Evolutionary conservation across 2,797 vertebrate species (phyloP), one percentile per base, ranked within the genome.

Genomic region (Coendou prehensilis): DNA sequence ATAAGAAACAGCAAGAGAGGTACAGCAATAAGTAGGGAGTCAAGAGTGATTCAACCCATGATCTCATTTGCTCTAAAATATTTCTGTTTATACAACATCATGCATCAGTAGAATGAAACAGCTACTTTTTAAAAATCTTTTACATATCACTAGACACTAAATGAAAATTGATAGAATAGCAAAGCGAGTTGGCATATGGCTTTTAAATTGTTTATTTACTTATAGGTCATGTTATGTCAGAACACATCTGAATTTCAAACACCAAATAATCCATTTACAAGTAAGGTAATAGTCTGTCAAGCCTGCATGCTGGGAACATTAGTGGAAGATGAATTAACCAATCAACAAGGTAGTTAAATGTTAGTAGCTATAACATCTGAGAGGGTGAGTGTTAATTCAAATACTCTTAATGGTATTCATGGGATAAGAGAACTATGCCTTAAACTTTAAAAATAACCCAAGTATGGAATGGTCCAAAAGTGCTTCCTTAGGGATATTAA

Each of bases 291-390:
- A 93, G 89, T 52, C 83, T 97, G 54, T 97, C 86, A 97, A 95
- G 85, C 84, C 45, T 93, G 87, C 94, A 96, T 94, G 75, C 56
- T 94, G 30, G 52, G 41, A 98, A 94, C 52, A 95, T 97, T 94
- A 87, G 87, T 73, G 89, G 93, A 97, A 98, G 56, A 97, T 89
- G 33, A 80, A 97, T 98, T 87, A 97, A 95, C 97, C 97, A 97
- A 98, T 97, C 97, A 97, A 56, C 91, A 69, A 96, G 10, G 87
- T 97, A 97, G 97, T 97, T 96, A 97, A 98, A 96, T 4, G 71
- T 97, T 87, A 95, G 91, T 87, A 15, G 22, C 54, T 95, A 23
- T 91, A 95, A 94, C 64, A 97, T 52, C 61, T 91, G 79, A 41
- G 89, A 97, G 67, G 10, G 94, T 96, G 33, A 97, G 6, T 91